Conservation (phyloP, 2,797 vertebrate genomes). For the Aldrovandia affinis region DNA sequence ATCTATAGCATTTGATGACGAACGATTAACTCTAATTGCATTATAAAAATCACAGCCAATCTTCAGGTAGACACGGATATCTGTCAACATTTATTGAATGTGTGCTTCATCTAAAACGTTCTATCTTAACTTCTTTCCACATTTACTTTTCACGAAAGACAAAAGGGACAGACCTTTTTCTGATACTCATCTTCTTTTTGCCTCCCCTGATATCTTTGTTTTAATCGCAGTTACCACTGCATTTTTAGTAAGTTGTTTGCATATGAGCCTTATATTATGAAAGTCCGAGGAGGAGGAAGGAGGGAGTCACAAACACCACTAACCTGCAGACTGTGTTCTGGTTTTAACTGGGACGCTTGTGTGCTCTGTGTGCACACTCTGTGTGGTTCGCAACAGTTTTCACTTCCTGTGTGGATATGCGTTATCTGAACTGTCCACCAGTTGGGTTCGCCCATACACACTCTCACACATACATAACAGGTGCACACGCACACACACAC, state of each 20-base stretch:
- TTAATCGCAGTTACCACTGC: slow-evolving; percentile 58
- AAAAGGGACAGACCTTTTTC: slow-evolving; percentile 45
- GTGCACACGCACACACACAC: background rate
- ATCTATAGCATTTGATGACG: slow-evolving; percentile 45
- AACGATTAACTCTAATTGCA: slow-evolving; percentile 35
- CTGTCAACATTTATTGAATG: slow-evolving; percentile 41
- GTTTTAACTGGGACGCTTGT: slow-evolving; percentile 56
- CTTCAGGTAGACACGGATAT: slow-evolving; percentile 38
- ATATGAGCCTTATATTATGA: slow-evolving; percentile 51
- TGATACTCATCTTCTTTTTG: slow-evolving; percentile 58
- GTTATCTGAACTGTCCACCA: slow-evolving; percentile 50
- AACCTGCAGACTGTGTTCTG: slow-evolving; percentile 49
- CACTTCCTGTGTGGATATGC: slow-evolving; percentile 48
- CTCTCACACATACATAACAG: background rate
- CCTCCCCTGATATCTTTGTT: slow-evolving; percentile 65
- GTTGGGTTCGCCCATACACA: slow-evolving; percentile 52
- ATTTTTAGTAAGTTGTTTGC: slow-evolving; percentile 59
- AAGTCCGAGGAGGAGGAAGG: slow-evolving; percentile 46
- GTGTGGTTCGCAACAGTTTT: slow-evolving; percentile 59
- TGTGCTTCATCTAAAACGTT: slow-evolving; percentile 55
- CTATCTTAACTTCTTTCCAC: slow-evolving; percentile 42
- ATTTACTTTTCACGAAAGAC: slow-evolving; percentile 53
- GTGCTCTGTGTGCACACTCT: slow-evolving; percentile 41
- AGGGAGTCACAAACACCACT: slow-evolving; percentile 31
- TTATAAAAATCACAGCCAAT: slow-evolving; percentile 38